phyloP scores from a whole-genome alignment of 2,797 vertebrate species.

The Valencia hispanica region DNA sequence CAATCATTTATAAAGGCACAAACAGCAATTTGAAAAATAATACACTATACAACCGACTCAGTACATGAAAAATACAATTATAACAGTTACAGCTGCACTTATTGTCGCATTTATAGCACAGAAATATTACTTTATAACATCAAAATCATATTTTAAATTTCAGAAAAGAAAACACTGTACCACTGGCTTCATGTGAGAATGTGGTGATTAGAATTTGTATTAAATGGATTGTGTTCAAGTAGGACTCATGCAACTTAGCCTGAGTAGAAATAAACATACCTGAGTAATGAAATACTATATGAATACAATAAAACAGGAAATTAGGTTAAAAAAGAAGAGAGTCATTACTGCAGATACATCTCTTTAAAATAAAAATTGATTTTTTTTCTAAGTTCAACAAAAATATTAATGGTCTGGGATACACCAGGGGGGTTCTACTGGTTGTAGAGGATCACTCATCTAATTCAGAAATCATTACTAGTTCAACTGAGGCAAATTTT shows the following conservation, averaged over 20 bases:
- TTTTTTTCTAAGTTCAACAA: neutral
- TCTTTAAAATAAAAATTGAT: neutral
- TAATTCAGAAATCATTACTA: neutral
- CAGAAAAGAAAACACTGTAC: conserved; percentile 53
- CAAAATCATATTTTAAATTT: conserved; percentile 46
- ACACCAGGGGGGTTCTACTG: neutral
- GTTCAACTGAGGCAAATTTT: neutral
- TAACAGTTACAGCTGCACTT: conserved; percentile 65
- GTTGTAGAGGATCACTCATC: neutral
- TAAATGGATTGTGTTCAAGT: conserved; percentile 65
- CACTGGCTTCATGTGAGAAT: conserved; percentile 38
- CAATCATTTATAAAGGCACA: conserved; percentile 74
- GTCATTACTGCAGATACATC: neutral
- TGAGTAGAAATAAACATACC: conserved; percentile 71
- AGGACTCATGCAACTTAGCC: conserved; percentile 59
- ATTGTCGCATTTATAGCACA: conserved; percentile 70
- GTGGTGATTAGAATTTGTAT: conserved; percentile 7
- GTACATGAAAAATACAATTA: conserved; percentile 65
- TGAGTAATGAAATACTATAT: conserved; percentile 70
- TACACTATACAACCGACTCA: conserved; percentile 58
- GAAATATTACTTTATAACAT: conserved; percentile 61
- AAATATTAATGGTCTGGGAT: neutral
- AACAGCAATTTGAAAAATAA: conserved; percentile 66
- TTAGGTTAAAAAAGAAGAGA: neutral
- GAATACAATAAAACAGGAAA: conserved; percentile 24